phyloP scores from a whole-genome alignment of 1,140 invertebrate species.

The Drosophila mojavensis region DNA sequence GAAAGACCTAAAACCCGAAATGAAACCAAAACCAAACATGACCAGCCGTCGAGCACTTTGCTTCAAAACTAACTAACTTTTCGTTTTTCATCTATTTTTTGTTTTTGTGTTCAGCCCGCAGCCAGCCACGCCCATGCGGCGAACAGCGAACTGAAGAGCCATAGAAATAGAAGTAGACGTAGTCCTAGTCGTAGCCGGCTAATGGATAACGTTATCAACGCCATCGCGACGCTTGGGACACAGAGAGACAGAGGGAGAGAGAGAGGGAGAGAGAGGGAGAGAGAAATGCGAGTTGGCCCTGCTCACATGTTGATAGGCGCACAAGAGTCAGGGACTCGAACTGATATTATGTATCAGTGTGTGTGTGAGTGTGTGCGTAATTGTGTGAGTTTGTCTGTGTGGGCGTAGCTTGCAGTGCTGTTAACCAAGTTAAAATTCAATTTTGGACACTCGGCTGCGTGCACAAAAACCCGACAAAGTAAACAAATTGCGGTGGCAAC shows the following conservation, averaged over 20 bases:
- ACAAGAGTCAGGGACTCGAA: background rate
- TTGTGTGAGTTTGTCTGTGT: background rate
- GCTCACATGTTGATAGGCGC: constrained; percentile 9
- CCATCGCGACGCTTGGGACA: constrained; percentile 59
- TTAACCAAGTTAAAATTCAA: constrained; percentile 77
- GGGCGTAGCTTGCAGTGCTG: constrained; percentile 37
- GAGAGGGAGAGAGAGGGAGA: too few relatives aligned
- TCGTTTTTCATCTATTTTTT: background rate
- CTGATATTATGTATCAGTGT: background rate
- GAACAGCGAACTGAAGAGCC: background rate
- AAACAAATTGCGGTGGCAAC: constrained; percentile 74
- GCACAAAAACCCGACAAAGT: constrained; percentile 73
- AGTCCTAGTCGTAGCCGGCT: constrained; percentile 16
- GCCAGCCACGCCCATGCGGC: constrained; percentile 32
- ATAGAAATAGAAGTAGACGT: background rate
- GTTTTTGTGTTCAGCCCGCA: background rate
- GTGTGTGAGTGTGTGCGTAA: background rate
- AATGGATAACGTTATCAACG: constrained; percentile 76
- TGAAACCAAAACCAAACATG: constrained; percentile 65
- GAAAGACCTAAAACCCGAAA: constrained; percentile 20
- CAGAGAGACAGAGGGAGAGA: too few relatives aligned
- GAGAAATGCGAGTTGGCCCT: background rate
- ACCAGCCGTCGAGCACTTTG: constrained; percentile 41
- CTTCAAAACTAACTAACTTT: constrained; percentile 64
- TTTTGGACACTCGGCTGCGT: constrained; percentile 72